phyloP scores from a whole-genome alignment of 2,888 invertebrate genomes.

The Metallyticus violacea region DNA sequence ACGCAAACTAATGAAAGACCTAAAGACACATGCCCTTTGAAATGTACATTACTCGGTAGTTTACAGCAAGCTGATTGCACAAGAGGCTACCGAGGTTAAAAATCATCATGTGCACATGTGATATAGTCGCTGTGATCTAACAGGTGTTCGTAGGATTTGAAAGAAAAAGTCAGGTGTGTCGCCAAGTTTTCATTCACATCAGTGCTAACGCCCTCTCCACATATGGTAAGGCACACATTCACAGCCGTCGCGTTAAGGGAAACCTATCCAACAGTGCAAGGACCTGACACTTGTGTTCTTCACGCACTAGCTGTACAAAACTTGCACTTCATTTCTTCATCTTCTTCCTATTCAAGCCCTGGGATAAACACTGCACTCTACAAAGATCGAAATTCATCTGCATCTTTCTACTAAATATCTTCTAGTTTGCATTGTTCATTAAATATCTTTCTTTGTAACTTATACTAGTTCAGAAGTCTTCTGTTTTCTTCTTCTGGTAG shows the following conservation, averaged over 20 bases:
- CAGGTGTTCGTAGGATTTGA: neutral
- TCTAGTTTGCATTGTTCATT: too few species aligned
- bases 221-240: neutral
- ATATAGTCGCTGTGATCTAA: neutral
- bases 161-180: neutral
- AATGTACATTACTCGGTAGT: neutral
- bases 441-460: too few species aligned
- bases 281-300: neutral
- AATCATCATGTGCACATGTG: neutral
- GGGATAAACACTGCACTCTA: neutral
- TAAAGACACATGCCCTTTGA: neutral
- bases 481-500: too few species aligned
- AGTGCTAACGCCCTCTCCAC: neutral
- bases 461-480: too few species aligned
- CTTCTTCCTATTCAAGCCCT: neutral
- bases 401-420: neutral
- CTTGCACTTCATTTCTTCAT: too few species aligned
- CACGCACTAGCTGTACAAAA: neutral
- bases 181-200: neutral
- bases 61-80: neutral
- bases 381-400: neutral
- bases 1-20: neutral
- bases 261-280: neutral
- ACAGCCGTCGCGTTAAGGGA: neutral
- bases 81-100: neutral